Percentiles rank a stretch among this genome's conserved stretches.
Evolutionary conservation across 2,113 vertebrate genomes (phyloP).

Genomic region (Percopsis transmontana): DNA sequence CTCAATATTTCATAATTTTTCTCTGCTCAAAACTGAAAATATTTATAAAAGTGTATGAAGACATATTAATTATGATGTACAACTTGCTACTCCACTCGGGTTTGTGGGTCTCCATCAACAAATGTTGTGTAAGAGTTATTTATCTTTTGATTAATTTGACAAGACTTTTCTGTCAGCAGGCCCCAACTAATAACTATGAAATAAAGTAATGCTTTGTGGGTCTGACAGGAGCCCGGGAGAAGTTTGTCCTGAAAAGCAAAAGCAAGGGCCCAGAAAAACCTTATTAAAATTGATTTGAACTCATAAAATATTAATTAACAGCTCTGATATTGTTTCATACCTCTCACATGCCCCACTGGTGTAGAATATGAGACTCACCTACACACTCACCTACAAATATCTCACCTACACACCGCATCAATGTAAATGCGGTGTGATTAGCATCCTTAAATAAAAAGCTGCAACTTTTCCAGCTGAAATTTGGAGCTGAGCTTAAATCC

Average conservation of each 20-base stretch:
- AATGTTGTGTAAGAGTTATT: neutral
- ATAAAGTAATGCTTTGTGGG: neutral
- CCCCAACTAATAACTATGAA: neutral
- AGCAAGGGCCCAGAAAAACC: slow-evolving; percentile 36
- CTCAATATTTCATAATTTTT: neutral
- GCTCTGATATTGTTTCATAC: slow-evolving; percentile 10
- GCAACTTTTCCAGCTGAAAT: neutral
- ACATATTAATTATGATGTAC: neutral
- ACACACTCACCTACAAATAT: slow-evolving; percentile 11
- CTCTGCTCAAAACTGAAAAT: neutral
- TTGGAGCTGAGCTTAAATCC: slow-evolving; percentile 5
- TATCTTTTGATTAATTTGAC: neutral
- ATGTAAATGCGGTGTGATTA: slow-evolving; percentile 21
- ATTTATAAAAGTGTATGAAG: neutral
- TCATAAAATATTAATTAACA: slow-evolving; percentile 20
- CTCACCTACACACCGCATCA: slow-evolving; percentile 17
- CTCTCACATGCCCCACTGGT: slow-evolving; percentile 3
- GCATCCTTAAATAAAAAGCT: neutral
- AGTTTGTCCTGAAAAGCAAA: neutral
- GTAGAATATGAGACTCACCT: neutral
- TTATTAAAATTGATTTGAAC: slow-evolving; percentile 28
- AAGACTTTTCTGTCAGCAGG: neutral
- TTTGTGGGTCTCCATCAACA: neutral
- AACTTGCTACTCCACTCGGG: neutral
- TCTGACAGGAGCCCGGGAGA: neutral